phyloP scores from a whole-genome alignment of 2,113 vertebrate genomes.

The Myiozetetes cayanensis region DNA sequence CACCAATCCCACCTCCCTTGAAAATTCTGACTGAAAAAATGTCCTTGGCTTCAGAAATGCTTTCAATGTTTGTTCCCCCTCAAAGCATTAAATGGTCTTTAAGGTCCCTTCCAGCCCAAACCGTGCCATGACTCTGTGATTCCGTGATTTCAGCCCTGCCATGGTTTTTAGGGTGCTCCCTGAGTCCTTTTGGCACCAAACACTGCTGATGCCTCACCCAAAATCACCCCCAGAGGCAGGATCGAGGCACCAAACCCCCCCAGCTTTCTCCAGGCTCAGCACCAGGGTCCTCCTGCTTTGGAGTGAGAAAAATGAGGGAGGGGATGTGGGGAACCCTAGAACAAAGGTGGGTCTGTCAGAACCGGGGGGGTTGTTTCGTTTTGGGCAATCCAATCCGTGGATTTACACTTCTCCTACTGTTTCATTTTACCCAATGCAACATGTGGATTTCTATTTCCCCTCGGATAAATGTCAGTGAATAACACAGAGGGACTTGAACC shows the following conservation, averaged over 20 bases:
- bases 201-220: background rate
- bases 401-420: background rate
- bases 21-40: background rate
- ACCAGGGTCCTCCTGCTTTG: background rate
- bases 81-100: background rate
- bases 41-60: background rate
- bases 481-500: background rate
- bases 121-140: accelerated
- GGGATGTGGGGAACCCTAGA: background rate
- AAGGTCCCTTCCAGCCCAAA: background rate
- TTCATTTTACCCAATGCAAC: background rate
- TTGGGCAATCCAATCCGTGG: background rate
- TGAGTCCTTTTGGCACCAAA: accelerated
- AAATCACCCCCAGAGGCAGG: background rate
- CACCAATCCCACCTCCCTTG: background rate
- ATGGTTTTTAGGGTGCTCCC: background rate
- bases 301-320: background rate
- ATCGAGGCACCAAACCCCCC: background rate
- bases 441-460: background rate
- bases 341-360: background rate
- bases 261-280: background rate
- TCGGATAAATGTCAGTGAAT: background rate
- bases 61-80: background rate
- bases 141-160: background rate
- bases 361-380: background rate